Evolutionary conservation across 2,888 invertebrate species (phyloP).

Genomic region (Ctena decussata): DNA sequence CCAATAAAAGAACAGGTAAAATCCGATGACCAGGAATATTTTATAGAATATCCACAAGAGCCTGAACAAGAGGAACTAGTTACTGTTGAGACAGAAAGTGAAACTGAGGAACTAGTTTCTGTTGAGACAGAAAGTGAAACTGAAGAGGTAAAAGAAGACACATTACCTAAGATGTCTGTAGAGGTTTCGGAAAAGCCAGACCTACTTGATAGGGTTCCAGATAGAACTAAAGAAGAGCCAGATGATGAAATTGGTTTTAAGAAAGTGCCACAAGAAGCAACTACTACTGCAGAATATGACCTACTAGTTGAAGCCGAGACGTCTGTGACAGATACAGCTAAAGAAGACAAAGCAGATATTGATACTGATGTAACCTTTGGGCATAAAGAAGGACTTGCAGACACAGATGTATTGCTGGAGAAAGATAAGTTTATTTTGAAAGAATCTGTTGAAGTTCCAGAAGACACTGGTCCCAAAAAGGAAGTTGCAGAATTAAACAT

Average conservation of each 20-base stretch:
- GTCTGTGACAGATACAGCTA: slow-evolving; percentile 19
- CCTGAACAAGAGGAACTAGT: background rate
- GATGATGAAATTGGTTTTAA: background rate
- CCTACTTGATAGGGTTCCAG: background rate
- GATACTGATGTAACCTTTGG: background rate
- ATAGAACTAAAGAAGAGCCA: background rate
- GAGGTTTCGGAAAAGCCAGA: too few species aligned
- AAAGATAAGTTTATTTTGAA: too few species aligned
- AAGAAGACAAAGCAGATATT: slow-evolving; percentile 18
- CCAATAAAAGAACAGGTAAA: slow-evolving; percentile 42
- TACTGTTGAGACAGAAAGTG: background rate
- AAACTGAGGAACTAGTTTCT: background rate
- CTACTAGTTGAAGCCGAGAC: background rate
- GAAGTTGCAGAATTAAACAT: too few species aligned
- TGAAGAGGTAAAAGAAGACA: too few species aligned
- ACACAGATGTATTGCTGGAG: too few species aligned
- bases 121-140: background rate
- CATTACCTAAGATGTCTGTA: too few species aligned
- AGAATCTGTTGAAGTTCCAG: too few species aligned
- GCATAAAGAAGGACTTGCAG: background rate
- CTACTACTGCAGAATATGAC: too few species aligned
- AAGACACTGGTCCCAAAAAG: too few species aligned
- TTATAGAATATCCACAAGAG: slow-evolving; percentile 54
- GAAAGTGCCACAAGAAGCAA: slow-evolving; percentile 5
- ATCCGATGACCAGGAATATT: slow-evolving; percentile 53